These are phyloP conservation scores for Psammodynastes pulverulentus DNA, from an alignment of 2,113 vertebrate species.

Conservation along the genomic window DNA sequence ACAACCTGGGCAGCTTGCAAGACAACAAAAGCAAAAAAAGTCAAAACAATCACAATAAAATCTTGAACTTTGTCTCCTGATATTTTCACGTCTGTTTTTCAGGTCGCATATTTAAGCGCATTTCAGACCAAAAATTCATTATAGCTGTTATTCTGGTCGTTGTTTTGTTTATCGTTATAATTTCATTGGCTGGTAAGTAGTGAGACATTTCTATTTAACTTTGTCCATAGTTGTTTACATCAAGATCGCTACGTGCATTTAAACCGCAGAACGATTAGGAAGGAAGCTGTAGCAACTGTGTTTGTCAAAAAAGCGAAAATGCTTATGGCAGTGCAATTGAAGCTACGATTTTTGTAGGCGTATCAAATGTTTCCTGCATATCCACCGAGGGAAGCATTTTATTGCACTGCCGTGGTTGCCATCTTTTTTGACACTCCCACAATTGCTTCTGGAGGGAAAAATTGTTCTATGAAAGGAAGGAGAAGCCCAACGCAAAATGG, in stretches of 20 bases:
- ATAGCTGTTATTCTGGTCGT: background rate
- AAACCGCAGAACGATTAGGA: background rate
- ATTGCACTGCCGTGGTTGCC: background rate
- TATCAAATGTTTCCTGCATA: background rate
- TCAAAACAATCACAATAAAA: background rate
- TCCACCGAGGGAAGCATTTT: background rate
- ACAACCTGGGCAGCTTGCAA: background rate
- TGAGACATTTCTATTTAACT: background rate
- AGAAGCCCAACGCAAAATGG: background rate
- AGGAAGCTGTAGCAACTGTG: background rate
- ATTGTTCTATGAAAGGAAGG: background rate
- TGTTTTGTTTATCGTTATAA: background rate
- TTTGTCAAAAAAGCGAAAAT: background rate
- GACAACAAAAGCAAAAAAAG: background rate
- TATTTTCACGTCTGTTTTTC: background rate
- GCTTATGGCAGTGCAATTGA: background rate
- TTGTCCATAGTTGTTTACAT: background rate
- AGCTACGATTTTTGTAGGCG: background rate
- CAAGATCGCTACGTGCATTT: background rate
- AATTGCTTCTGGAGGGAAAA: background rate
- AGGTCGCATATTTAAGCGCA: background rate
- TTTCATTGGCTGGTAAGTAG: constrained; percentile 14
- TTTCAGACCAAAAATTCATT: background rate
- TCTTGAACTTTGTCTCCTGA: background rate
- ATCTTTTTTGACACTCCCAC: background rate